phyloP scores from a whole-genome alignment of 2,888 invertebrate genomes.

The Himalopsyche japonica region DNA sequence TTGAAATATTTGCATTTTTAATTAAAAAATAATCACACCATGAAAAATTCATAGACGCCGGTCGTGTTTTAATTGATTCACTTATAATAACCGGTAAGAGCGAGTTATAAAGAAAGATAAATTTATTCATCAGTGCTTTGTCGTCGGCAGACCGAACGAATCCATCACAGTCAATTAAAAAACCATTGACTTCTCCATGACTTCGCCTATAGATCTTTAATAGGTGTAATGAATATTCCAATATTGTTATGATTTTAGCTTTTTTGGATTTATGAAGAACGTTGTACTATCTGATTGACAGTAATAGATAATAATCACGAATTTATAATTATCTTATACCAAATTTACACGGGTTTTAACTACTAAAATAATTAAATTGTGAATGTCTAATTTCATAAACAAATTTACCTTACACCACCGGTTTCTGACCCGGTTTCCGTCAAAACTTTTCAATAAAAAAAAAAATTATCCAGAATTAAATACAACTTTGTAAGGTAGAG shows the following conservation, averaged over 20 bases:
- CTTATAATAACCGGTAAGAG: neutral
- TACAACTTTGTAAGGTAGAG: too few species aligned
- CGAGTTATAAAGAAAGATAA: neutral
- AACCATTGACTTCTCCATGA: neutral
- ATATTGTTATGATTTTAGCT: neutral
- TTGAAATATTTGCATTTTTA: slow-evolving; percentile 35
- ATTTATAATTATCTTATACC: too few species aligned
- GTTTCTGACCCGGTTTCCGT: too few species aligned
- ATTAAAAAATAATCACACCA: slow-evolving; percentile 9
- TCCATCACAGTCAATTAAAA: neutral
- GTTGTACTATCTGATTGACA: too few species aligned
- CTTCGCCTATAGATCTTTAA: neutral
- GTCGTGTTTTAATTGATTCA: neutral
- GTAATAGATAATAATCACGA: too few species aligned
- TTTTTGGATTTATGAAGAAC: too few species aligned
- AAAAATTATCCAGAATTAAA: too few species aligned
- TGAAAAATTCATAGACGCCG: neutral
- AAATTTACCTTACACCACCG: too few species aligned
- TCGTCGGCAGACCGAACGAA: neutral
- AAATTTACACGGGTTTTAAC: too few species aligned
- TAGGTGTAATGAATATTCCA: neutral
- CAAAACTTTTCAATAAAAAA: too few species aligned
- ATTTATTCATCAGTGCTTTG: neutral
- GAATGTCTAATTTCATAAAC: too few species aligned
- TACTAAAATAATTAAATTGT: too few species aligned